Evolutionary conservation across 2,113 vertebrate species (phyloP), one percentile per base, ranked within the genome.

Genomic region (Heliornis fulica): DNA sequence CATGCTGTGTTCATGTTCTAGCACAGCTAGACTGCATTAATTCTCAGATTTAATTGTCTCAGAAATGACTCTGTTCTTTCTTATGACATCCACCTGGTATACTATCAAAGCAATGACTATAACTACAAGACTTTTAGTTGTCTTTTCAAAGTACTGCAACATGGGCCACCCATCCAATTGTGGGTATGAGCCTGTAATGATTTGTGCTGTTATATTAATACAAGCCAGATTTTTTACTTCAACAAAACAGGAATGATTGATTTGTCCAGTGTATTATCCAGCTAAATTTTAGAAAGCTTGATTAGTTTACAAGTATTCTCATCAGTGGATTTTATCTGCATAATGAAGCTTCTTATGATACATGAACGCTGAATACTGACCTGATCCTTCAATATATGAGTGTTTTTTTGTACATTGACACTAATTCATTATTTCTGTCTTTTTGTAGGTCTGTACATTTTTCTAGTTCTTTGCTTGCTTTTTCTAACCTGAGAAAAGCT

Each of bases 1-100:
- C 19, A 12, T 3, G 13, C 3, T 1, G 0, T 26, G 31, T 23
- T 61, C 1, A 0, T 1, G 8, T 13, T 0, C 0, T 26, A 40
- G 22, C 29, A 63, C 1, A 1, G 20, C 9, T 68, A 12, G 14
- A 15, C 15, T 54, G 11, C 22, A 10, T 36, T 60, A n/a, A 68
- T 48, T 51, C 50, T 22, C 14, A 59, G n/a, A 22, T 38, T 85
- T n/a, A 56, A 34, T 20, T 13, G 19, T 19, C 19, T 36, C 22
- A 61, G 18, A 83, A 92, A 61, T 9, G 4, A 12, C 38, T 76
- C 11, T 7, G 4, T 28, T 90, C 50, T 50, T 66, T 63, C 46
- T 25, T 41, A 36, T 6, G 20, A 12, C 20, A 22, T 38, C 16
- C 0, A 4, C 23, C 29, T 54, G 31, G 9, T 72, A 48, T 21